Evolutionary conservation across 2,113 vertebrate genomes (phyloP).

Genomic region (Actinemys pallida): DNA sequence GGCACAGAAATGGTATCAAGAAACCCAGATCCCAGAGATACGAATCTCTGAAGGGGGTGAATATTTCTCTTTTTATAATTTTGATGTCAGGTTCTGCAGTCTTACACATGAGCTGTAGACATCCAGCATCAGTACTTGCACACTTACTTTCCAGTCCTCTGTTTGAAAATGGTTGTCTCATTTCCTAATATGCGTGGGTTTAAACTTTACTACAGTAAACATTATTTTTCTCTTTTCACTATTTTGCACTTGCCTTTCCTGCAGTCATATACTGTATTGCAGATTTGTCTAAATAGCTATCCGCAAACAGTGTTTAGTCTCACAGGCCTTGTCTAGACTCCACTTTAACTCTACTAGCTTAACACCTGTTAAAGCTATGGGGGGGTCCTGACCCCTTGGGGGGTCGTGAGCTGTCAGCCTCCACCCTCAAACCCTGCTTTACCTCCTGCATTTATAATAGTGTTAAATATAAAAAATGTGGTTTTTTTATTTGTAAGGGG

Average conservation of each 20-base stretch:
- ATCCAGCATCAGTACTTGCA: rapidly evolving
- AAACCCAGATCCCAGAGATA: constrained; percentile 92
- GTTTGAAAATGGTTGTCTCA: background rate
- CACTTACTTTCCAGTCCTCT: background rate
- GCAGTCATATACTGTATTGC: background rate
- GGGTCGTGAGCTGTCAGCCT: too few relatives aligned
- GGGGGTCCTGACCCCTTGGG: too few relatives aligned
- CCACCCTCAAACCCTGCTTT: too few relatives aligned
- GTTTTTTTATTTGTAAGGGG: too few relatives aligned
- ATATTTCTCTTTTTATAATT: constrained; percentile 19
- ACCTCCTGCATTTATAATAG: too few relatives aligned
- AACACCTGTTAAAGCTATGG: background rate
- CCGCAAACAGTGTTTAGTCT: background rate
- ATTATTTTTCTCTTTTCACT: background rate
- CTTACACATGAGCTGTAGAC: background rate
- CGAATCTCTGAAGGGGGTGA: constrained; percentile 95
- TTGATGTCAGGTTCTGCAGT: background rate
- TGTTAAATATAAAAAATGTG: too few relatives aligned
- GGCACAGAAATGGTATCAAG: constrained; percentile 98
- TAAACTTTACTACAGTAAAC: background rate
- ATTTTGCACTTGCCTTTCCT: background rate
- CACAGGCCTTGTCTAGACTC: background rate
- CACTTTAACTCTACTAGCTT: background rate
- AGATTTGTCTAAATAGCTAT: background rate
- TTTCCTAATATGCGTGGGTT: background rate